phyloP scores from a whole-genome alignment of 2,888 invertebrate species.

The Asteroscopus sphinx region DNA sequence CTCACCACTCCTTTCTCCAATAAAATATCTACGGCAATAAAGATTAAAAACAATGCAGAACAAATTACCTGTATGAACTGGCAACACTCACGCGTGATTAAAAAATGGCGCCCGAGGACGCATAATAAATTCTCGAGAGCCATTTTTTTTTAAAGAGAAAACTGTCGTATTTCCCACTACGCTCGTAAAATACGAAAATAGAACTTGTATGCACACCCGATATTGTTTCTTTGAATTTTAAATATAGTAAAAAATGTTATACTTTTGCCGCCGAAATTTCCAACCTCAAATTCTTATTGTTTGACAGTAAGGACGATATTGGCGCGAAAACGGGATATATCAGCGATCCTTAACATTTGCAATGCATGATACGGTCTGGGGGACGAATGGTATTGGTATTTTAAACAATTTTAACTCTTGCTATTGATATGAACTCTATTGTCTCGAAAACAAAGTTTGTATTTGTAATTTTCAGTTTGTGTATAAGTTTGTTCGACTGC shows the following conservation, averaged over 20 bases:
- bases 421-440: constrained; percentile 43
- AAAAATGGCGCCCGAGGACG: constrained; percentile 72
- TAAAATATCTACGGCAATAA: constrained; percentile 47
- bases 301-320: constrained; percentile 62
- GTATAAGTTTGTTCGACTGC: constrained; percentile 45
- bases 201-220: constrained; percentile 84
- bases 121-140: constrained; percentile 72
- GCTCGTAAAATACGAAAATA: constrained; percentile 80
- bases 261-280: constrained; percentile 53
- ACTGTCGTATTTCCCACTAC: constrained; percentile 83
- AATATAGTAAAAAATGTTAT: constrained; percentile 64
- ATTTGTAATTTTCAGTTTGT: constrained; percentile 30
- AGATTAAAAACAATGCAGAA: constrained; percentile 53
- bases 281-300: constrained; percentile 60
- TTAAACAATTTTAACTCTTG: constrained; percentile 57
- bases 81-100: constrained; percentile 72
- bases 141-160: constrained; percentile 71
- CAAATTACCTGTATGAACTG: constrained; percentile 66
- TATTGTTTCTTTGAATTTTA: constrained; percentile 89
- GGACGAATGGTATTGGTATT: constrained; percentile 71
- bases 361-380: constrained; percentile 68
- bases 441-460: constrained; percentile 43
- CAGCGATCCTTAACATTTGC: constrained; percentile 55
- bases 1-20: constrained; percentile 45
- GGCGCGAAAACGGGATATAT: constrained; percentile 52